These are phyloP conservation scores for Guaruba guarouba DNA, from an alignment of 2,113 vertebrate species.

Conservation along the genomic window DNA sequence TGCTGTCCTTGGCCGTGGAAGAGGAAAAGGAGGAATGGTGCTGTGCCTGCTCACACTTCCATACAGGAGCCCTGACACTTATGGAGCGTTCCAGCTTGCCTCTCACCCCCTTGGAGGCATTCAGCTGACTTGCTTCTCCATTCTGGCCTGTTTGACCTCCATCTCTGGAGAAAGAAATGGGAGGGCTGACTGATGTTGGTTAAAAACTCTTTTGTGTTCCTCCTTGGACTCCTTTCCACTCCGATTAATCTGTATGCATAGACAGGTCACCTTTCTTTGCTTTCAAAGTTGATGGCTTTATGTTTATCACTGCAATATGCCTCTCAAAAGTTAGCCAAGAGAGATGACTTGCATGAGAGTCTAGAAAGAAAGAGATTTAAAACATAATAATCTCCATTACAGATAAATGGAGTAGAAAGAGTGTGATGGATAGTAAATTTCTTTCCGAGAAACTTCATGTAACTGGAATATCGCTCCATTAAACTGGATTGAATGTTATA, in stretches of 20 bases:
- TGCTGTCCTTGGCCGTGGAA: background rate
- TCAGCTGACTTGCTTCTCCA: background rate
- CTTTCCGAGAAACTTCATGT: background rate
- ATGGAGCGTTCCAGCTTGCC: background rate
- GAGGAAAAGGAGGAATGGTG: rapidly evolving
- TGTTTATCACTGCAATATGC: background rate
- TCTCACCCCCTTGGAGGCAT: background rate
- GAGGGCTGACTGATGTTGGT: background rate
- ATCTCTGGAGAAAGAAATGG: background rate
- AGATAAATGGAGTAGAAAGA: background rate
- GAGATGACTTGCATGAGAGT: background rate
- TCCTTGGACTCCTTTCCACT: background rate
- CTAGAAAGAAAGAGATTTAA: background rate
- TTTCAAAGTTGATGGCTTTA: background rate
- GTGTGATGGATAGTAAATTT: background rate
- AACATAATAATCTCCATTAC: background rate
- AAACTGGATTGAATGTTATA: background rate
- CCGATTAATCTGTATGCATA: background rate
- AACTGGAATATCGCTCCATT: background rate
- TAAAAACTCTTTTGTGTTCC: background rate
- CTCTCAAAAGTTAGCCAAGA: background rate
- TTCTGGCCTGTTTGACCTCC: background rate
- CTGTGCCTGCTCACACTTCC: rapidly evolving
- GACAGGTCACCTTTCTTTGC: background rate
- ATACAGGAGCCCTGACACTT: background rate